Base-by-base conservation (phyloP, 1,140 invertebrate genomes). In the Pseudomyrmex concolor region DNA sequence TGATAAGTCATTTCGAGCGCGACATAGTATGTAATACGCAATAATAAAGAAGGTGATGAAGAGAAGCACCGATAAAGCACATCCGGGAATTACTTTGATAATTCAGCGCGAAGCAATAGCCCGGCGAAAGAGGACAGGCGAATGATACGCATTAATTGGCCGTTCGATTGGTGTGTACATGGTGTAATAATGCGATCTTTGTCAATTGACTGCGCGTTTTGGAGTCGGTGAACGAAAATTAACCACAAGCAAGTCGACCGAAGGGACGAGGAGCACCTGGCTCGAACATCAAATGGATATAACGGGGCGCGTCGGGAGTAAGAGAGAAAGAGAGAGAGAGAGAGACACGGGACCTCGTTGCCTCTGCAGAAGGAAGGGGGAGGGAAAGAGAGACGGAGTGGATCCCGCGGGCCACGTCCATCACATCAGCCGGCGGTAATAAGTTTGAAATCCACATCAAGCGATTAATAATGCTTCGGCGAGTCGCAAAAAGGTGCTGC, bases 361-460 rank as follows among this genome's bases (percentile, higher is more conserved):
- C 34, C 0, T 34, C 34, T 34, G 34, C 34, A 34, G 34, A n/a
- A 48, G 34, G 10, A 17, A 59, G 57, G 19, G 7, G 57, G 19
- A 80, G 86, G 68, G 73, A 74, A 59, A 22, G 13, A 76, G 66
- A 15, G 64, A 82, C 17, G 84, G 71, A 73, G 74, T 62, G 45
- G 43, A 34, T 55, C 84, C 90, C 85, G 57, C 72, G 50, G 87
- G 89, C 86, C 83, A 88, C 89, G 88, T 90, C 88, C 85, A 83
- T 90, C 90, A 89, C 87, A 91, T 92, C 91, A 92, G 88, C 83
- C 84, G 34, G 83, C 80, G 86, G 90, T 90, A 92, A 91, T 90
- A 92, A 92, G 90, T 92, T 92, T 92, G 91, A 92, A 93, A 93
- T 93, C 85, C 90, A 84, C 89, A 93, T 92, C 88, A 90, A 88